phyloP scores from a whole-genome alignment of 2,113 vertebrate species.

The Panthera leo region DNA sequence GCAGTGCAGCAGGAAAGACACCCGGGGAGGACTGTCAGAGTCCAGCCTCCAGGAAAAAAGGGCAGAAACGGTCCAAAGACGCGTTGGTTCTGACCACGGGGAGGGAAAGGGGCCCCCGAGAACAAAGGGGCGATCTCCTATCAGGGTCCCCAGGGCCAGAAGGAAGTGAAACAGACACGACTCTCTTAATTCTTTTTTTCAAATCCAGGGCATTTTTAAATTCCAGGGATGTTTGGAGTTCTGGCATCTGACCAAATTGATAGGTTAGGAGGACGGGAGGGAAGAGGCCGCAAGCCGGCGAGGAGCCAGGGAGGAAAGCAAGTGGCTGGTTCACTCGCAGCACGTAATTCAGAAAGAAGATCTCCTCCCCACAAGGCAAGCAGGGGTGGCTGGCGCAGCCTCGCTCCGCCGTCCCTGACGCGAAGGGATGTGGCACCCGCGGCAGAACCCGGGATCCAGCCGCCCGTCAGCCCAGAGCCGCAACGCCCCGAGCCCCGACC shows the following conservation, averaged over 20 bases:
- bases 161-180: neutral
- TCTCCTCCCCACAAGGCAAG: neutral
- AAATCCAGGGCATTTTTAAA: neutral
- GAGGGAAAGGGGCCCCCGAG: neutral
- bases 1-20: rapidly evolving
- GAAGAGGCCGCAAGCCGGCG: rapidly evolving
- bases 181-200: neutral
- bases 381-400: neutral
- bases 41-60: neutral
- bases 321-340: neutral
- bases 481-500: rapidly evolving
- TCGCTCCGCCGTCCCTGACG: neutral
- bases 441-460: rapidly evolving
- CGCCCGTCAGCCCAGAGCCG: neutral
- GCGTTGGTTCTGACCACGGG: rapidly evolving
- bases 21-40: rapidly evolving
- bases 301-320: neutral
- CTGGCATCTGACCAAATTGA: neutral
- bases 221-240: neutral
- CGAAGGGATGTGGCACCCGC: rapidly evolving
- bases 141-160: neutral
- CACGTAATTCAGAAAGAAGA: neutral
- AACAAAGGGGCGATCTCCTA: neutral
- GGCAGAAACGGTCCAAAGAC: rapidly evolving
- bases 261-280: neutral